Base-by-base conservation (phyloP, 2,888 invertebrate genomes). In the Nomada ruficornis region DNA sequence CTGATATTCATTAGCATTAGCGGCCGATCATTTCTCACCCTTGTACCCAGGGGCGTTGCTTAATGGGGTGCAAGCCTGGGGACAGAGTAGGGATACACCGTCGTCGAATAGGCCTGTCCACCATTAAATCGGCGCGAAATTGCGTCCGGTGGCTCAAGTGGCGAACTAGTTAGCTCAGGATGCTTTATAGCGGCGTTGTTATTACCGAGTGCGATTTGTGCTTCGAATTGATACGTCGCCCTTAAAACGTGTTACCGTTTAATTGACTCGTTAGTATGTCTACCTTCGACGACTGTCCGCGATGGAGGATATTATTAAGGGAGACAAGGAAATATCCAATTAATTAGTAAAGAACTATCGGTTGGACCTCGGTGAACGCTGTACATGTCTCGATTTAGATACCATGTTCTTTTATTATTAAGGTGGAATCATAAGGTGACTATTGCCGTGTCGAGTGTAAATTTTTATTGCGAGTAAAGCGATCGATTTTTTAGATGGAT, bases 1-100 rank as follows among this genome's bases (percentile, higher is more conserved):
- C 87, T 87, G 89, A 91, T 91, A 92, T 92, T 92, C 92, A 92
- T 92, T 92, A 92, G 90, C 90, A 91, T 91, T 90, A 91, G 90
- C 91, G 91, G 89, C 90, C 91, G 89, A 92, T 92, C 91, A 91
- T 91, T 92, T 92, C 89, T 90, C 90, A 91, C 90, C 89, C 89
- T 89, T 89, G 90, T 89, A 88, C 82, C 85, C 81, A 80, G 84
- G 85, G 89, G 88, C 89, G 87, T 83, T 85, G 88, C 82, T 90
- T 87, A 91, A 91, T 90, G 91, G 91, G 89, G 89, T 89, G 89
- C 88, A 85, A 89, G 87, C 84, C 83, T 74, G 83, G 86, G 83
- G 78, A 44, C 47, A 67, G 55, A n/a, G 74, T 26, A 54, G 75
- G 74, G 69, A 29, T 70, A 62, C 15, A 50, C n/a, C 79, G 63